phyloP scores from a whole-genome alignment of 2,888 invertebrate species.

The Drosophila mimetica region DNA sequence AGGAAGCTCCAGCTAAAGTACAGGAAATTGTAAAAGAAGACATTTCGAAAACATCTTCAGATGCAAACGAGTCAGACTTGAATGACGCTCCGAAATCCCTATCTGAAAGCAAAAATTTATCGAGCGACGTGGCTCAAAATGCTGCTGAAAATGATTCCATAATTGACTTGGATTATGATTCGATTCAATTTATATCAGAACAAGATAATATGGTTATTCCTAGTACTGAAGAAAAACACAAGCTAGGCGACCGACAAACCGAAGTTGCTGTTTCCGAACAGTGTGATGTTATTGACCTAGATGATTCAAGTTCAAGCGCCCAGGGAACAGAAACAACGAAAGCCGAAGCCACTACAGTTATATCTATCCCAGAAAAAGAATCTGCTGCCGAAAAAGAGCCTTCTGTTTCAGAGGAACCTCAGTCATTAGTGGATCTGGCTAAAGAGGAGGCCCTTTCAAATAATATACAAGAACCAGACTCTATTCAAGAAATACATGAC shows the following conservation, averaged over 20 bases:
- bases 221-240: neutral
- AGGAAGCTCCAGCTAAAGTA: neutral
- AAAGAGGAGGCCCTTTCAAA: neutral
- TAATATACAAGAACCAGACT: neutral
- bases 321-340: neutral
- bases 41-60: neutral
- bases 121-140: neutral
- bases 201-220: neutral
- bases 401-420: neutral
- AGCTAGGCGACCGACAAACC: neutral
- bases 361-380: neutral
- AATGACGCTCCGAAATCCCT: neutral
- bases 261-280: neutral
- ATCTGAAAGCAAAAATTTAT: neutral
- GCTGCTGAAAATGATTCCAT: neutral
- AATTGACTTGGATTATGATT: neutral
- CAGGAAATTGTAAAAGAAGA: neutral
- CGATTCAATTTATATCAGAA: neutral
- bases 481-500: neutral
- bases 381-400: neutral
- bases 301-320: conserved; percentile 2
- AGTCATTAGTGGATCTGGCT: neutral
- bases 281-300: conserved; percentile 11
- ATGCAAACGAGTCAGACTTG: neutral
- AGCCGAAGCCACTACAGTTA: neutral